Evolutionary conservation across 37 sponge, comb jelly and placozoan species (phyloP).

Genomic region (Ianthella basta): DNA sequence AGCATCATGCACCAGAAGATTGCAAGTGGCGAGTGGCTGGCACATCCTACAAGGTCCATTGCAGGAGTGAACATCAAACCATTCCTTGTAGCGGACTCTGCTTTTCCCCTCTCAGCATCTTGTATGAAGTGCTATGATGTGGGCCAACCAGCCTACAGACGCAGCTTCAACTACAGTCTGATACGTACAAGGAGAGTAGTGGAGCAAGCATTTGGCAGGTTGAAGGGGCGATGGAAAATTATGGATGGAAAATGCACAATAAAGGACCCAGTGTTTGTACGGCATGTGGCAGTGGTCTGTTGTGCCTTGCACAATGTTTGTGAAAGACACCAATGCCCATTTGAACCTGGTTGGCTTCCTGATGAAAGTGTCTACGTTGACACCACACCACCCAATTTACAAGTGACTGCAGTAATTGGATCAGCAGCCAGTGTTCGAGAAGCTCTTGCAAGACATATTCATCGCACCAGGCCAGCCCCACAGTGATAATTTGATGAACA

Average conservation of each 20-base stretch:
- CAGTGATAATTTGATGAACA: not conserved
- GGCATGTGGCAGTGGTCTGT: constrained; percentile 31
- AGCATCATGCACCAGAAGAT: not conserved
- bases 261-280: constrained; percentile 31
- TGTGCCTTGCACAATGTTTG: constrained; percentile 36
- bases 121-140: constrained; percentile 28
- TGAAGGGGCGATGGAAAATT: constrained; percentile 31
- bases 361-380: not conserved
- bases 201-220: constrained; percentile 39
- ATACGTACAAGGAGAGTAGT: constrained; percentile 34
- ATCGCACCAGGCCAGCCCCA: constrained; percentile 5
- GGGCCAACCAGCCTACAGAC: not conserved
- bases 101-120: constrained; percentile 6
- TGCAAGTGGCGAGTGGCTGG: constrained; percentile 2
- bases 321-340: constrained; percentile 12
- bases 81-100: constrained; percentile 27
- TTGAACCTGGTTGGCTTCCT: constrained; percentile 9
- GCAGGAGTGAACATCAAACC: not conserved
- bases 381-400: constrained; percentile 9
- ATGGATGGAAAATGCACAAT: constrained; percentile 24
- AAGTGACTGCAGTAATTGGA: not conserved
- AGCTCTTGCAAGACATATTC: constrained; percentile 1
- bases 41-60: not conserved
- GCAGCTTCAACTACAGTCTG: constrained; percentile 25
- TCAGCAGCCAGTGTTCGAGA: not conserved